Conservation (phyloP, 2,113 vertebrate species). For the Pontoporia blainvillei region DNA sequence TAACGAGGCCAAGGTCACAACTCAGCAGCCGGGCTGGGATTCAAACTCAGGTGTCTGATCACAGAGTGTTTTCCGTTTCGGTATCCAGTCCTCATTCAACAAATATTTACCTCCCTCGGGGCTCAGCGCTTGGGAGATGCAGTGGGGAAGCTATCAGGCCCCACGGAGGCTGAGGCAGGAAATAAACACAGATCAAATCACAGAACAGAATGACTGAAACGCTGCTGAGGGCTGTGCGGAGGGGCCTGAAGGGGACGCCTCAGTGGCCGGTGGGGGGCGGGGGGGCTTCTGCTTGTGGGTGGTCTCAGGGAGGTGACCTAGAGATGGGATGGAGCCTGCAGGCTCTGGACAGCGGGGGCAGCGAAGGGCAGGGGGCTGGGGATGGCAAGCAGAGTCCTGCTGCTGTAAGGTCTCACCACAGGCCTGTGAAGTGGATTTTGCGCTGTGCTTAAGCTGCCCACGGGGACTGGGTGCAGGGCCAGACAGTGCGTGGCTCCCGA, state of each 20-base stretch:
- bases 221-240: background rate
- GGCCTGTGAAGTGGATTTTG: accelerated
- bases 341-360: background rate
- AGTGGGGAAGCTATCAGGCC: accelerated
- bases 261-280: accelerated
- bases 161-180: background rate
- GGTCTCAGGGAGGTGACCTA: background rate
- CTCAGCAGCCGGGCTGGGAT: accelerated
- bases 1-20: accelerated
- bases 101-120: background rate
- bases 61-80: accelerated
- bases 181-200: accelerated
- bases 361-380: accelerated
- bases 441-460: accelerated
- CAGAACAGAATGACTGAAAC: accelerated
- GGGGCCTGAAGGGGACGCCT: accelerated
- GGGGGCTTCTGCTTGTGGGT: background rate
- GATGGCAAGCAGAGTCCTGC: background rate
- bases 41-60: background rate
- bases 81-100: accelerated
- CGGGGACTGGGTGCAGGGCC: accelerated
- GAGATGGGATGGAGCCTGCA: accelerated
- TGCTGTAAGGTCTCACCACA: accelerated
- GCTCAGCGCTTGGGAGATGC: accelerated
- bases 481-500: accelerated